These are phyloP conservation scores for Macrobrachium nipponense DNA, from an alignment of 1,140 invertebrate genomes.

Conservation along the genomic window DNA sequence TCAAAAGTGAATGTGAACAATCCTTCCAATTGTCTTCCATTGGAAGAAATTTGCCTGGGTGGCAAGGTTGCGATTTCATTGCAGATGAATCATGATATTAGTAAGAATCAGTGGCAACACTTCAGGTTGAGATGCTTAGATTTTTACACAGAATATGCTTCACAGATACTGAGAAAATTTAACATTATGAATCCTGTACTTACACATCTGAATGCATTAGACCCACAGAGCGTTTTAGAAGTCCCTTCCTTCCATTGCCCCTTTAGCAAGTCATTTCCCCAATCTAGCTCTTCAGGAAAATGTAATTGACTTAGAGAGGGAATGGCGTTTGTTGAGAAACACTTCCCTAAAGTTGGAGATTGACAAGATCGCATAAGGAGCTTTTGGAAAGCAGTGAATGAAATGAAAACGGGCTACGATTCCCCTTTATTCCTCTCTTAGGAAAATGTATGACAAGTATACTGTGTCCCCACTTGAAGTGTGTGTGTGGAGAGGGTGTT, in stretches of 20 bases:
- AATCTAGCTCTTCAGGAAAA: slow-evolving; percentile 13
- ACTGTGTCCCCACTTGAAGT: slow-evolving; percentile 38
- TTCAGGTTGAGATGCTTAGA: no score
- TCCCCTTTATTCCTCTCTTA: slow-evolving; percentile 41
- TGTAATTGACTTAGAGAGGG: slow-evolving; percentile 16
- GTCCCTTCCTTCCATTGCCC: slow-evolving; percentile 10
- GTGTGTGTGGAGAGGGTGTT: no score
- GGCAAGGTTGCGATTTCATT: no score
- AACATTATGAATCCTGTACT: no score
- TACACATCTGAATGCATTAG: no score
- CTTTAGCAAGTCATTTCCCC: slow-evolving; percentile 29
- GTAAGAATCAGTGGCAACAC: no score
- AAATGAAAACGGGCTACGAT: slow-evolving; percentile 23
- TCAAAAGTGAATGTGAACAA: background rate
- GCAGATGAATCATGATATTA: no score
- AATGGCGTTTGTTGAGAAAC: slow-evolving; percentile 23
- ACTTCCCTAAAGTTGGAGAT: background rate
- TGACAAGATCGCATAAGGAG: background rate
- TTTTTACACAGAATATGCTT: no score
- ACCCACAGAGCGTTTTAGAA: no score
- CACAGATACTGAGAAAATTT: no score
- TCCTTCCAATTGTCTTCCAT: no score
- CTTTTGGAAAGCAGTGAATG: slow-evolving; percentile 26
- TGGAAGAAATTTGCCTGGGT: no score
- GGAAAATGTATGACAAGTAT: slow-evolving; percentile 26